Evolutionary conservation across 2,797 vertebrate genomes (phyloP), one percentile per base, ranked within the genome.

Genomic region (Denticeps clupeoides): DNA sequence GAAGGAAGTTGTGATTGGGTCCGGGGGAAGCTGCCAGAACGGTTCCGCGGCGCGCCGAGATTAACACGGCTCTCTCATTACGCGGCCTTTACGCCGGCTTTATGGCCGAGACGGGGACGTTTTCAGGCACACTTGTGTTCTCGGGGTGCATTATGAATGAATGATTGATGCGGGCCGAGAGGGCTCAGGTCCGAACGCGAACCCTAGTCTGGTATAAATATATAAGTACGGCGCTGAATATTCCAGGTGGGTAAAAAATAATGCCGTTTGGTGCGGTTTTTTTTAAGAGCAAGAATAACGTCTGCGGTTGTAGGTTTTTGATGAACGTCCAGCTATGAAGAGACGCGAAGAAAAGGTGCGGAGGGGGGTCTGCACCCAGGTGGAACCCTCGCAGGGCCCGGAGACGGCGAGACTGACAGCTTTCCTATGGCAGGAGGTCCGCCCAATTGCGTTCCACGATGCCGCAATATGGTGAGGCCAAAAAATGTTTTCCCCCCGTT

Each of bases 1-100:
- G 77, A 80, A 81, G 69, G 76, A 78, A 74, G 68, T 76, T 77
- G 74, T 81, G 79, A 81, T 82, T 82, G 77, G 62, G 78, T 81
- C 82, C 79, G 75, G 74, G 74, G 73, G 75, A 77, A 74, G 69
- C 53, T 62, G 65, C 56, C 35, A 38, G 35, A 47, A 68, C 68
- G 72, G 68, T 72, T 76, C 18, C 73, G 73, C 68, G 68, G 65
- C 71, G 73, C 68, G 76, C 75, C 72, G 72, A 81, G 80, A 77
- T 77, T 82, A 79, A 82, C 75, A 80, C 9, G 68, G 65, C 8
- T 72, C 74, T 78, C 73, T 78, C 77, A 81, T 80, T 78, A 79
- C 75, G 74, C 9, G 75, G 66, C 67, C 71, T 68, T 68, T 72
- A 74, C 77, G 70, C 58, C 3, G 10, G 53, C 66, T 74, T 77